Evolutionary conservation across 1,140 invertebrate species (phyloP).

Genomic region (Orius insidiosus): DNA sequence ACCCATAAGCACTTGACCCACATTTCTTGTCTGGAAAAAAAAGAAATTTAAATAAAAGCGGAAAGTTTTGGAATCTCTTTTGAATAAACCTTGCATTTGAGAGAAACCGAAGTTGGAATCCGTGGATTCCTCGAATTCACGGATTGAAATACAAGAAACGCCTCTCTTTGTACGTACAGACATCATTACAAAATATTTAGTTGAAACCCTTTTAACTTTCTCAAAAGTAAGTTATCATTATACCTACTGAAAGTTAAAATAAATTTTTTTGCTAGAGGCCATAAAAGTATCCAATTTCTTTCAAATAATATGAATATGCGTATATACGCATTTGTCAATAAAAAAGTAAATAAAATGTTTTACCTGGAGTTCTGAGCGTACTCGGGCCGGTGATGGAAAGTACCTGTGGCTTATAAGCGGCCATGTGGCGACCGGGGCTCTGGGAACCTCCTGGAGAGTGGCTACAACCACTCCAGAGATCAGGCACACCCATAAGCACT

Average conservation of each 20-base stretch:
- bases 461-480: slow-evolving; percentile 6
- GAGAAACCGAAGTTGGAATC: no score
- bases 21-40: slow-evolving; percentile 1
- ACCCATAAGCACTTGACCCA: slow-evolving; percentile 8
- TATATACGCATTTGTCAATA: not conserved
- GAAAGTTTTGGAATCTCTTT: no score
- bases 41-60: no score
- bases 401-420: slow-evolving; percentile 1
- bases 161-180: no score
- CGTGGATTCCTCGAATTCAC: no score
- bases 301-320: not conserved
- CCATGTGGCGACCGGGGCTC: not conserved
- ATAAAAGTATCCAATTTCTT: not conserved
- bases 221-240: no score
- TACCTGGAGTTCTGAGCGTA: not conserved
- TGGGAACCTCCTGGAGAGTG: slow-evolving; percentile 5
- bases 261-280: not conserved
- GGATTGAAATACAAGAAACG: no score
- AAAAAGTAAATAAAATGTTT: not conserved
- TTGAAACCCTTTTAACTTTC: no score
- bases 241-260: no score
- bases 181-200: no score
- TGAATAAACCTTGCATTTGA: no score
- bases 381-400: not conserved
- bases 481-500: slow-evolving; percentile 7